Evolutionary conservation across 1,140 invertebrate genomes (phyloP), one percentile per base, ranked within the genome.

Genomic region (Drosophila orena): DNA sequence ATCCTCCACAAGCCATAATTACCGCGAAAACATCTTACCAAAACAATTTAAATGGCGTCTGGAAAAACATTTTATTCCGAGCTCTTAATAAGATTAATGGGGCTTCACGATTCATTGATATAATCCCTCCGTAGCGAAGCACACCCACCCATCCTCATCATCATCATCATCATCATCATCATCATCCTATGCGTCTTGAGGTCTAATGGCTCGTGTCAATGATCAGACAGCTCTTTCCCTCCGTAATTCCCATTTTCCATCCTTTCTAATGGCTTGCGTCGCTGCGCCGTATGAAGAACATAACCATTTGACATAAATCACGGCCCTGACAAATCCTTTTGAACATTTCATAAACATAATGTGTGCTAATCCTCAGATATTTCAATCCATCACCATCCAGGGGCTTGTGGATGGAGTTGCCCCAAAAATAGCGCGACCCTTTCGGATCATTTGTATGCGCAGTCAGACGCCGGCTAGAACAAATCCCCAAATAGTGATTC

Each of bases 151-250:
- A 30, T 30, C 27, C 0, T 14, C 37, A 47, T 69, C 62, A 47
- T 52, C 55, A 71, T 71, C 27, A 7, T 1, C 27, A 7, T 37
- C 35, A 47, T 69, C 66, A 47, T 52, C 47, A 71, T 71, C 64
- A 38, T 61, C 64, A 38, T 61, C 70, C n/a, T 73, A 40, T 34
- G 62, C 43, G 20, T 50, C 50, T 40, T 64, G 70, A 15, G 58
- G 49, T 76, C 57, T 83, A 85, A 85, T 88, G 79, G 81, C 81
- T 85, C 81, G 81, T 85, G 81, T 86, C 81, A 69, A 54, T 62
- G 47, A 61, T 72, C 72, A 38, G 44, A 69, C 38, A 50, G 42
- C 50, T 50, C 27, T 27, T 17, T 40, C 15, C 44, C 35, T 50
- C 17, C 7, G 17, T 53, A 5, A 11, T 14, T 35, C 30, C 44